phyloP scores from a whole-genome alignment of 2,113 vertebrate species.

The Ia io region DNA sequence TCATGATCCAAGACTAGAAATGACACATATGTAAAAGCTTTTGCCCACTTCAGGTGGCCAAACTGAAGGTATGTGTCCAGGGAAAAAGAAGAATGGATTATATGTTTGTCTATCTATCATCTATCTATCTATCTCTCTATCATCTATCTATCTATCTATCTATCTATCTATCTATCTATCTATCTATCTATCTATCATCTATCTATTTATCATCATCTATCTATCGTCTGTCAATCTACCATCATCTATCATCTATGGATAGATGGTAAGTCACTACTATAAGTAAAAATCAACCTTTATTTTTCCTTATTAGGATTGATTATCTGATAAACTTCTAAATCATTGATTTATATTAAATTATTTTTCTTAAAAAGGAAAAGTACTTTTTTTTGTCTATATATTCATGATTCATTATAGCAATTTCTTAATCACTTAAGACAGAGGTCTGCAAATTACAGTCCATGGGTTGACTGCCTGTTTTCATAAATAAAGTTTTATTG shows the following conservation, averaged over 20 bases:
- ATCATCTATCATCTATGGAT: too few species aligned
- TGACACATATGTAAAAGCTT: background rate
- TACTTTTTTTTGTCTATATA: background rate
- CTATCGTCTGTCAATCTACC: too few species aligned
- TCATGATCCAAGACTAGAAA: background rate
- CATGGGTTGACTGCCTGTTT: background rate
- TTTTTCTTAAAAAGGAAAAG: background rate
- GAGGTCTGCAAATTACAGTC: background rate
- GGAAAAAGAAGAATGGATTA: background rate
- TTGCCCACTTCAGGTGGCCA: background rate
- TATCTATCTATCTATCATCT: too few species aligned
- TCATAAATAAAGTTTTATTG: background rate
- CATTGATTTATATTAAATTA: background rate
- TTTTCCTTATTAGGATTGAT: background rate
- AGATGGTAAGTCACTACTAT: background rate
- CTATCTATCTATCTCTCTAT: too few species aligned
- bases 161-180: too few species aligned
- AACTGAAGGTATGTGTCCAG: background rate
- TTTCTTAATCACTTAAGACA: conserved; percentile 18
- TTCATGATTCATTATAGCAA: background rate
- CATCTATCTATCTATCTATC: too few species aligned
- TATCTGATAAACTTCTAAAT: background rate
- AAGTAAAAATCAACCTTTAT: background rate
- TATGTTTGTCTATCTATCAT: background rate
- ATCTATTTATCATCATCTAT: too few species aligned